phyloP scores from a whole-genome alignment of 1,140 invertebrate genomes.

The Zophobas atratus region DNA sequence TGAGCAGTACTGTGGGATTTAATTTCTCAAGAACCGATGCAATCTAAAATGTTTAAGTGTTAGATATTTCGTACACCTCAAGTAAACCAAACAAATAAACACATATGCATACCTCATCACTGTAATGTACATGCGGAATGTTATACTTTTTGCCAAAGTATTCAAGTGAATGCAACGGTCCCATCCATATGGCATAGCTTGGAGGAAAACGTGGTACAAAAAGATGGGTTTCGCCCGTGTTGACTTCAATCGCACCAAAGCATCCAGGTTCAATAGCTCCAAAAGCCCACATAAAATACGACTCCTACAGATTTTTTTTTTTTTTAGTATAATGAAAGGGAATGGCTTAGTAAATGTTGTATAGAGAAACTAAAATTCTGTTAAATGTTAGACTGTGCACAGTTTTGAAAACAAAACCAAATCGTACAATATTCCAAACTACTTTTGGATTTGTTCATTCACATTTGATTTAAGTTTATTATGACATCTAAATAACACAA shows the following conservation, averaged over 20 bases:
- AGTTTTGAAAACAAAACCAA: too few species aligned
- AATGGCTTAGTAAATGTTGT: too few species aligned
- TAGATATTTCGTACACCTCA: too few species aligned
- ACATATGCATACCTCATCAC: conserved; percentile 77
- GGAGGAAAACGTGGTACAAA: conserved; percentile 89
- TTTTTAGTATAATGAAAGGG: too few species aligned
- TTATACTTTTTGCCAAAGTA: conserved; percentile 86
- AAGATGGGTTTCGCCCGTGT: conserved; percentile 78
- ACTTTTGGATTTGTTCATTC: too few species aligned
- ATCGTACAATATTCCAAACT: too few species aligned
- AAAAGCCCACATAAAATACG: conserved; percentile 90
- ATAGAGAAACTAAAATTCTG: too few species aligned
- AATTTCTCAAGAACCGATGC: conserved; percentile 71
- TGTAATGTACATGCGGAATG: conserved; percentile 88
- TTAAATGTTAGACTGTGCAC: too few species aligned
- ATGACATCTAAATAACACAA: too few species aligned
- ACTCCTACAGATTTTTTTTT: conserved; percentile 74
- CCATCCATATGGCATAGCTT: conserved; percentile 94
- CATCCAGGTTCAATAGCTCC: conserved; percentile 93
- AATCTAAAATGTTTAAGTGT: conserved; percentile 69
- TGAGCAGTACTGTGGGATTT: conserved; percentile 72
- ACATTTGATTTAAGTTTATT: too few species aligned
- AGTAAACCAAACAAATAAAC: too few species aligned
- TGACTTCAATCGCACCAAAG: conserved; percentile 87
- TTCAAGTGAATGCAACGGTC: conserved; percentile 76